Base-by-base conservation (phyloP, 1,140 invertebrate genomes). In the Palaemon carinicauda region DNA sequence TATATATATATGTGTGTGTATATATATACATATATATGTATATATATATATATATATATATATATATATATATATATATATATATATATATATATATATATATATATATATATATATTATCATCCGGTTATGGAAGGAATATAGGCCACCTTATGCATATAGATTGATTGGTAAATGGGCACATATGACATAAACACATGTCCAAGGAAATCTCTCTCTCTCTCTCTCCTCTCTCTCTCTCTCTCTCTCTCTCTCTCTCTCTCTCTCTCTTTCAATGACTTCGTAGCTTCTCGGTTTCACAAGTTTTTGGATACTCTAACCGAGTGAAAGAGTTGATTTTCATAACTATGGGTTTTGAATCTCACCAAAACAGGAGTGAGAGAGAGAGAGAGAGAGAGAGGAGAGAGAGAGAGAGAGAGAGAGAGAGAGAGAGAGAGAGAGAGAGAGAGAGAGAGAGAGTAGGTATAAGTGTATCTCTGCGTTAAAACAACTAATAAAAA, bases 1-100 rank as follows among this genome's bases (percentile, higher is more conserved):
- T 73, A 73, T 73, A 73, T 73, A 73, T 73, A 73, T 73, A 73
- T 73, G 24, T 73, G 24, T 73, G 24, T 73, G 24, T 73, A 73
- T 73, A 73, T 73, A 73, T 73, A 73, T 73, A 73, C 3, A 73
- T 73, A 73, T 73, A 24, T 73, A 73, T 9, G 24, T 73, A 73
- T 73, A 73, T 73, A 73, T 73, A 73, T 73, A 73, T 73, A 73
- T 73, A 73, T 73, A 73, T 73, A 73, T 73, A 73, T 73, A 56
- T 56, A 56, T 56, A 56, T 56, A 56, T 56, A n/a, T 56, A 56
- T 56, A 56, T 56, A 56, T 56, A 73, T 73, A 73, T 73, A 73
- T 73, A 73, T 73, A 73, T 73, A 73, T 73, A 27, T 31, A 73
- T 31, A 74, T 74, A 74, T 14, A 14, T 33, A 74, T 74, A 27